These are phyloP conservation scores for Tetragonula clypearis DNA, from an alignment of 1,140 invertebrate species.

Conservation along the genomic window DNA sequence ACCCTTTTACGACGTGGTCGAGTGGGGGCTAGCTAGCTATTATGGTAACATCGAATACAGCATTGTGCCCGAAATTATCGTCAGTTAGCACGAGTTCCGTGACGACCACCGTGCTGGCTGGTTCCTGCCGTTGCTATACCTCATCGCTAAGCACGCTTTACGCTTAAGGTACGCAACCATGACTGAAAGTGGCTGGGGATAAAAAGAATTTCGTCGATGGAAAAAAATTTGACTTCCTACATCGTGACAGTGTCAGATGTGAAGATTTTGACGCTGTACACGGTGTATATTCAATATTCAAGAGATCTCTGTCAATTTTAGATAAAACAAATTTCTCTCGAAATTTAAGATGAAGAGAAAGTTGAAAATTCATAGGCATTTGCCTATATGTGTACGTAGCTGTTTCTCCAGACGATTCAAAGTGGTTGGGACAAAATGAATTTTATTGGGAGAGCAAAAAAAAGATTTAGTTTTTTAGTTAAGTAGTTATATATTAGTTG, in stretches of 20 bases:
- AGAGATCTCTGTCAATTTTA: too few species aligned
- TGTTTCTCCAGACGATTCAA: too few species aligned
- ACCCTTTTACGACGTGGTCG: slow-evolving; percentile 56
- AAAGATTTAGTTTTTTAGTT: too few species aligned
- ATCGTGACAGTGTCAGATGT: too few species aligned
- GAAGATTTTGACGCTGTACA: too few species aligned
- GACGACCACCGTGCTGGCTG: slow-evolving; percentile 52
- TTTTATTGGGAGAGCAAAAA: too few species aligned
- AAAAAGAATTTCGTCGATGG: neutral
- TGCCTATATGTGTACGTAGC: neutral
- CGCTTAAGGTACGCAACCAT: slow-evolving; percentile 30
- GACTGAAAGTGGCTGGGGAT: neutral
- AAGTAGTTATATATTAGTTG: too few species aligned
- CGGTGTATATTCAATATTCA: too few species aligned
- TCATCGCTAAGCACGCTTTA: neutral
- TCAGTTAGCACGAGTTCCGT: slow-evolving; percentile 63
- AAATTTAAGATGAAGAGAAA: too few species aligned
- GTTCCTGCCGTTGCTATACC: slow-evolving; percentile 43
- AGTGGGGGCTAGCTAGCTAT: slow-evolving; percentile 68
- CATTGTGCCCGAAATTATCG: slow-evolving; percentile 64
- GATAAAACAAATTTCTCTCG: too few species aligned
- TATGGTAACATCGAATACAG: slow-evolving; percentile 70
- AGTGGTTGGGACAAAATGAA: too few species aligned
- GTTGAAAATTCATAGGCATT: too few species aligned
- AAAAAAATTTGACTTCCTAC: neutral